Conservation (phyloP, 2,888 invertebrate species). For the Caenorhabditis drosophilae region DNA sequence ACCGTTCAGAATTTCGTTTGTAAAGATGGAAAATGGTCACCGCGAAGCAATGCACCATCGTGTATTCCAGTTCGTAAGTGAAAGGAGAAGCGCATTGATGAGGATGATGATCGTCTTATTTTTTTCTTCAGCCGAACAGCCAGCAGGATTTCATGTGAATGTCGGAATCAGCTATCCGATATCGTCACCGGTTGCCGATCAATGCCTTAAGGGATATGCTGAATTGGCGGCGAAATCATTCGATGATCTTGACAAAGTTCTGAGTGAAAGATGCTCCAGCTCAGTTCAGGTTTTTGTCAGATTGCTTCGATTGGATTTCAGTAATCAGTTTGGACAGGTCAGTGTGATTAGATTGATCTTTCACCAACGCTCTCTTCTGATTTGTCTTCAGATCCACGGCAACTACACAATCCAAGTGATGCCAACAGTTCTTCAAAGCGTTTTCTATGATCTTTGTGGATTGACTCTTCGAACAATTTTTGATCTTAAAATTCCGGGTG, state of each 20-base stretch:
- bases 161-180: slow-evolving; percentile 62
- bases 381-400: slow-evolving; percentile 73
- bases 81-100: background rate
- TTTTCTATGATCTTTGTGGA: slow-evolving; percentile 91
- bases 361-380: background rate
- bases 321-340: slow-evolving; percentile 64
- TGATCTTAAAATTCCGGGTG: slow-evolving; percentile 87
- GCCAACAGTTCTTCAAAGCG: slow-evolving; percentile 86
- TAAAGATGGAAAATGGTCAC: slow-evolving; percentile 79
- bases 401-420: slow-evolving; percentile 86
- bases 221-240: slow-evolving; percentile 59
- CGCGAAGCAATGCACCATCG: slow-evolving; percentile 87
- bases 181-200: slow-evolving; percentile 51
- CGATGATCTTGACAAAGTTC: slow-evolving; percentile 78
- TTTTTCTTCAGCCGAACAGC: slow-evolving; percentile 62
- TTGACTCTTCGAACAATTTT: slow-evolving; percentile 90
- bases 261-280: slow-evolving; percentile 90
- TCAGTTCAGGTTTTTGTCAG: slow-evolving; percentile 93
- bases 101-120: background rate
- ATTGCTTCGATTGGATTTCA: slow-evolving; percentile 79
- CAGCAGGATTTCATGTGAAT: slow-evolving; percentile 67
- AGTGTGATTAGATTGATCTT: background rate
- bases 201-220: slow-evolving; percentile 65
- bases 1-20: slow-evolving; percentile 47
- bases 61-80: slow-evolving; percentile 85